Base-by-base conservation (phyloP, 2,797 vertebrate genomes). In the Pseudotriccus pelzelni region DNA sequence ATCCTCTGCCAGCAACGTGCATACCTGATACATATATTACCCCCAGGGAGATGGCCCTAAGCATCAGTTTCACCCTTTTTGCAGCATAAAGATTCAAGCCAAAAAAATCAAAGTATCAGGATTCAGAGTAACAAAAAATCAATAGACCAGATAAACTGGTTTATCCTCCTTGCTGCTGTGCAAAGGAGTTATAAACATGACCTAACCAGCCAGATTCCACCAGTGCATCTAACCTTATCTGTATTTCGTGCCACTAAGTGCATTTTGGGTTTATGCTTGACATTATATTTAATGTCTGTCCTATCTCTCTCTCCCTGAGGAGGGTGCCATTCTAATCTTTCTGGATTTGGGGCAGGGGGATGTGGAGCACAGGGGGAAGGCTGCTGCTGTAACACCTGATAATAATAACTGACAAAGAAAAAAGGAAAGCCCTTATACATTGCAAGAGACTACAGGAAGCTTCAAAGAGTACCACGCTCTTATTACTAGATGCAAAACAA, bases 101-200 rank as follows among this genome's bases (percentile, higher is more conserved):
- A 90, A 64, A 81, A 59, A 87, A 86, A 93, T 90, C 84, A 96
- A 92, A 95, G 90, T 94, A 80, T 96, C 77, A 95, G 77, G 52
- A 95, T 88, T 96, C 91, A 94, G 77, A 96, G 81, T 52, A 88
- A 74, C 74, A 87, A 90, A 89, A 96, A 97, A 96, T 96, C 96
- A 96, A 96, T 96, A 94, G 92, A 95, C 90, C 62, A 96, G 95
- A 93, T 94, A 95, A 94, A 94, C 84, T 93, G 85, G 76, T 89
- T 89, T 96, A 55, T 79, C 87, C 41, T 88, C 82, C 52, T 84
- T 78, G 60, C 67, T 92, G 43, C 77, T 90, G 79, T 66, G 69
- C 58, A 72, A 78, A 94, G 63, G 74, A 90, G 83, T 75, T 93
- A 49, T 36, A 84, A 94, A 90, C 87, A 58, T n/a, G 59, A 72